Base-by-base conservation (phyloP, 2,888 invertebrate genomes). In the Caenorhabditis zanzibari region DNA sequence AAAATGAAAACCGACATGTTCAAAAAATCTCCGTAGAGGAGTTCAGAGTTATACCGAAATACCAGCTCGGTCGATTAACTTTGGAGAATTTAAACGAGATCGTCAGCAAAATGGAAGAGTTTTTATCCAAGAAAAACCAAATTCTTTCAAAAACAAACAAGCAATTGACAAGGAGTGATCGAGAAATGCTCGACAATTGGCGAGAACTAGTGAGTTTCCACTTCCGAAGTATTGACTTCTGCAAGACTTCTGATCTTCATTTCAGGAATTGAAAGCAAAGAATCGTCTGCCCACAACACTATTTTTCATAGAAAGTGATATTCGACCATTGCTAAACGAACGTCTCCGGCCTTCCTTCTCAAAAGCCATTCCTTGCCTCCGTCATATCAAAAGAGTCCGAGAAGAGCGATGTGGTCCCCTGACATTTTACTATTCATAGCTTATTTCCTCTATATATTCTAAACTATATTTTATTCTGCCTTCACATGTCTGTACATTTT, bases 11-110 rank as follows among this genome's bases (percentile, higher is more conserved):
- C n/a, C 44, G 79, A 38, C 38, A 74, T 14, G 74, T 81, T 9
- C 38, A 69, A 12, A 79, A 38, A 12, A 61, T 84, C 5, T 76
- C 52, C 7, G 47, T 59, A 10, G 47, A 76, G 14, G 84, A 84
- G 10, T 84, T 77, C 64, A 64, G 44, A 19, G 63, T 69, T 3
- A 84, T 84, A 69, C 84, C 84, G 10, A 84, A 84, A 44, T 84
- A 84, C 68, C 76, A 79, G 44, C 59, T 81, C 0, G 84, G 84
- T 7, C 61, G 84, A 14, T 41, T 84, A 9, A 84, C 84, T 28
- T 10, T 81, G 9, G 81, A 84, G 2, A 64, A 41, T n/a, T 41
- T 84, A 38, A 84, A 84, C 32, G 84, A 84, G 54, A 80, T 83
- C 9, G 66, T 75, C 4, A 24, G 14, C 6, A 83, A 75, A 75